Conservation (phyloP, 2,113 vertebrate species). For the Sinocyclocheilus anshuiensis region DNA sequence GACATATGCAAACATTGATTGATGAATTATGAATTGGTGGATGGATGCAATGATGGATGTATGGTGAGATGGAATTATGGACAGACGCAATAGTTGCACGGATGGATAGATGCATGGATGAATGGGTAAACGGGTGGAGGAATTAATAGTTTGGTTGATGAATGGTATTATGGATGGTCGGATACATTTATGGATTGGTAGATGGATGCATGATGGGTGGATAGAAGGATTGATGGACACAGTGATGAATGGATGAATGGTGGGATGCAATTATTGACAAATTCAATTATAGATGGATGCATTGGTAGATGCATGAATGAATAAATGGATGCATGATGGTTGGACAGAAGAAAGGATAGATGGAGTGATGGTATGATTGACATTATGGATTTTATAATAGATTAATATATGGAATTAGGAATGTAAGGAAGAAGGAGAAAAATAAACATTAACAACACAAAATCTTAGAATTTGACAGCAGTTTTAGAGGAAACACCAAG, state of each 20-base stretch:
- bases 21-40: too few species aligned
- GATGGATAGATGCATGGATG: neutral
- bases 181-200: neutral
- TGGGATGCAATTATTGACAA: neutral
- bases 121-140: neutral
- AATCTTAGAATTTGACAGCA: neutral
- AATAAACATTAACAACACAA: constrained; percentile 16
- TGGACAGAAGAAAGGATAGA: neutral
- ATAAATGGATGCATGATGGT: neutral
- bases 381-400: neutral
- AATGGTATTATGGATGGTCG: neutral
- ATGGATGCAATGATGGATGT: too few species aligned
- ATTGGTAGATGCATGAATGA: neutral
- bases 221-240: neutral
- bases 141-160: too few species aligned
- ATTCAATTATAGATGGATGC: neutral
- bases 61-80: too few species aligned
- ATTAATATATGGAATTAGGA: neutral
- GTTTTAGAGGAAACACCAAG: constrained; percentile 7
- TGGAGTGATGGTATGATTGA: neutral
- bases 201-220: neutral
- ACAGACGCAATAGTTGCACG: neutral
- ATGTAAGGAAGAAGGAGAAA: neutral
- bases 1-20: too few species aligned
- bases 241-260: neutral